A percentile compares a stretch with the other conserved stretches of the same genome.
These are phyloP conservation scores for Alexandromys fortis DNA, from an alignment of 2,113 vertebrate species.

Conservation along the genomic window DNA sequence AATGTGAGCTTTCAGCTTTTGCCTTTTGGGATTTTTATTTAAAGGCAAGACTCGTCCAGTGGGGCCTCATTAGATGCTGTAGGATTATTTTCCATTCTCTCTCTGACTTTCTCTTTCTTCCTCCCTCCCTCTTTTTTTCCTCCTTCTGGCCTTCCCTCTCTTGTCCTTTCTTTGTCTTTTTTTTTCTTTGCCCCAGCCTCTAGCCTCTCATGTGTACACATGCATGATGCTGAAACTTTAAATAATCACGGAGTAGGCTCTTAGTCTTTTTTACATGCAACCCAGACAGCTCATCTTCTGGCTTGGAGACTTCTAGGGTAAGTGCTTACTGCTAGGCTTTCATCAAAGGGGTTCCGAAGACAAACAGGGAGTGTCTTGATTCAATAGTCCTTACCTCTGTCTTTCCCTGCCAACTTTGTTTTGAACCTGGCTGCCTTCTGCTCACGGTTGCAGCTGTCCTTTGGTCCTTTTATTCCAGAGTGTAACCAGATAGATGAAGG, in stretches of 20 bases:
- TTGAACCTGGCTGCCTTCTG: background rate
- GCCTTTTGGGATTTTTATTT: slow-evolving; percentile 42
- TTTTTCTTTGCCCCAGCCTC: background rate
- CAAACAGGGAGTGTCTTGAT: background rate
- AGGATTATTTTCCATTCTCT: background rate
- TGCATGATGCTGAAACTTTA: background rate
- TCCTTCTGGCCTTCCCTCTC: background rate
- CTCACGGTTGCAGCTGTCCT: background rate
- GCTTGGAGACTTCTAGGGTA: background rate
- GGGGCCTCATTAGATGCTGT: slow-evolving; percentile 14
- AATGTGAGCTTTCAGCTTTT: slow-evolving; percentile 1
- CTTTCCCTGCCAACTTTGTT: background rate
- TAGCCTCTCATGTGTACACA: rapidly evolving
- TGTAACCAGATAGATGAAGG: background rate
- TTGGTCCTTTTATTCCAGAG: background rate
- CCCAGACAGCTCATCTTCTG: background rate
- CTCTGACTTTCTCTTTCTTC: background rate
- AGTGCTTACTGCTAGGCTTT: background rate
- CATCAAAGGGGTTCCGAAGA: background rate
- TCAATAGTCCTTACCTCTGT: background rate
- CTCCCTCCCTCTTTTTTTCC: background rate
- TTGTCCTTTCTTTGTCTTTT: background rate
- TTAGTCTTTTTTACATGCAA: background rate
- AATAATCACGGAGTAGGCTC: background rate
- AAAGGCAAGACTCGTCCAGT: background rate